A percentile compares a stretch with the other conserved stretches of the same genome.
These are phyloP conservation scores for Drosophila melanica DNA, from an alignment of 1,140 invertebrate genomes.

Conservation along the genomic window DNA sequence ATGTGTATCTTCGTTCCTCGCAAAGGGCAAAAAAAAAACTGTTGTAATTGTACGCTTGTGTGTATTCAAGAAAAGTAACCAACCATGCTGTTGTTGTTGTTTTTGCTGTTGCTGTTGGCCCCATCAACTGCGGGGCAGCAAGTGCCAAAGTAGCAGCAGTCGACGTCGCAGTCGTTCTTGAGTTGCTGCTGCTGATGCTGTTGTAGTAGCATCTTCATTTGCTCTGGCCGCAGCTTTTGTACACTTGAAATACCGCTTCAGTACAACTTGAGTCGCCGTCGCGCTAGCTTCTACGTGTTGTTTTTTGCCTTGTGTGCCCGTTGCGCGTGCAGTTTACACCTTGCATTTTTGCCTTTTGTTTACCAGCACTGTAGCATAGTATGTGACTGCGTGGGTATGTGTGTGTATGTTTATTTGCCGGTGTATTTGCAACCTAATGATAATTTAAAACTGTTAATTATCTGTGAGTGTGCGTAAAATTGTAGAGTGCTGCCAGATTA, in stretches of 20 bases:
- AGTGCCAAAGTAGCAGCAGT: conserved; percentile 54
- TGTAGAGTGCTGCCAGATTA: conserved; percentile 17
- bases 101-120: conserved; percentile 24
- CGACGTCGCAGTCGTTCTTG: conserved; percentile 11
- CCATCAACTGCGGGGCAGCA: conserved; percentile 54
- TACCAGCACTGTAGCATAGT: conserved; percentile 34
- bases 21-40: conserved; percentile 63
- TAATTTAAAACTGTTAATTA: conserved; percentile 68
- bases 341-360: conserved; percentile 66
- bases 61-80: conserved; percentile 80
- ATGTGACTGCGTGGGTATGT: conserved; percentile 25
- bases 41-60: conserved; percentile 55
- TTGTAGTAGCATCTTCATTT: conserved; percentile 69
- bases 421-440: conserved; percentile 67
- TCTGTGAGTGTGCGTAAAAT: conserved; percentile 10
- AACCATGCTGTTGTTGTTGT: conserved; percentile 30
- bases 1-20: conserved; percentile 54
- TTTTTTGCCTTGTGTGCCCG: conserved; percentile 20
- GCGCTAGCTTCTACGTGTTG: conserved; percentile 48
- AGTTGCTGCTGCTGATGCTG: conserved; percentile 9
- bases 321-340: conserved; percentile 48
- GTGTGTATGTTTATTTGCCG: conserved; percentile 51
- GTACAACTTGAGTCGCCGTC: conserved; percentile 65
- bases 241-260: conserved; percentile 79
- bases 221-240: conserved; percentile 57